phyloP scores from a whole-genome alignment of 2,797 vertebrate genomes.

The Triplophysa yarkandensis region DNA sequence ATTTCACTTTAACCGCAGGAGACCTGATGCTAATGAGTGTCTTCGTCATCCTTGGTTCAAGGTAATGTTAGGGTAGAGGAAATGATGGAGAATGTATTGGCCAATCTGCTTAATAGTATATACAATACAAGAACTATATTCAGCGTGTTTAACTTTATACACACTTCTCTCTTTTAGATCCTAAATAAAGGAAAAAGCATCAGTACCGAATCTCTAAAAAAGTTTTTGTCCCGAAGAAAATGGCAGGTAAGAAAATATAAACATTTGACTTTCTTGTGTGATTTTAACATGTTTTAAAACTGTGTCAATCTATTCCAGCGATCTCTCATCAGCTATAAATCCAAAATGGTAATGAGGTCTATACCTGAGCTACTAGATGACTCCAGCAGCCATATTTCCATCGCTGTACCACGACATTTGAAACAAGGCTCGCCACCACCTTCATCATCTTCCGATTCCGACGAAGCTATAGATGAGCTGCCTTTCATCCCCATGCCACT shows the following conservation, averaged over 20 bases:
- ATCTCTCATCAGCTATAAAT: slow-evolving; percentile 96
- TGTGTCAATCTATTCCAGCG: slow-evolving; percentile 74
- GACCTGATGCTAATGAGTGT: slow-evolving; percentile 89
- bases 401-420: slow-evolving; percentile 86
- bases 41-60: slow-evolving; percentile 97
- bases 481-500: slow-evolving; percentile 93
- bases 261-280: not conserved
- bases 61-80: slow-evolving; percentile 67
- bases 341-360: slow-evolving; percentile 94
- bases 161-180: slow-evolving; percentile 70
- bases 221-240: slow-evolving; percentile 91
- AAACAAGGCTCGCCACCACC: slow-evolving; percentile 84
- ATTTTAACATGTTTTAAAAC: not conserved
- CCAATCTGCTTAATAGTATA: not conserved
- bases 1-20: slow-evolving; percentile 73
- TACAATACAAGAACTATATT: not conserved
- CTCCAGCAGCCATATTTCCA: slow-evolving; percentile 88
- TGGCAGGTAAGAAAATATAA: slow-evolving; percentile 89
- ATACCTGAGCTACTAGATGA: slow-evolving; percentile 92
- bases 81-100: not conserved
- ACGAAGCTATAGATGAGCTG: slow-evolving; percentile 91
- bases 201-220: slow-evolving; percentile 88
- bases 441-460: slow-evolving; percentile 95
- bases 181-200: slow-evolving; percentile 88
- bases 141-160: not conserved